Evolutionary conservation across 2,797 vertebrate genomes (phyloP).

Genomic region (Manis javanica): DNA sequence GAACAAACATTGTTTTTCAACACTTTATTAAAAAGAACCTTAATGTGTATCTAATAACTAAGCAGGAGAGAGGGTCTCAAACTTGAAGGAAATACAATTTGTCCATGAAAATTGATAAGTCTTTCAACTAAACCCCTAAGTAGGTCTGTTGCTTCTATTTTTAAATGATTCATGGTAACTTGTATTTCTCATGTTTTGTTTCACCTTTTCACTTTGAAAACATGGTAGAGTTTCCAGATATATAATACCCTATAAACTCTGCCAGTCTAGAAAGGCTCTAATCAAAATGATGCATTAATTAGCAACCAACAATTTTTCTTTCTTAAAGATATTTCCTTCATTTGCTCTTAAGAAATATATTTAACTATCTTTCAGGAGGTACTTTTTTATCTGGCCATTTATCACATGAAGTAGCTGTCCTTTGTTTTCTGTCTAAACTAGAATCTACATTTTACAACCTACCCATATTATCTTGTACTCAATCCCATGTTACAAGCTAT

Average conservation of each 20-base stretch:
- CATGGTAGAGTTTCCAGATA: neutral
- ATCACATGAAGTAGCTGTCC: neutral
- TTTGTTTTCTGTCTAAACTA: constrained; percentile 30
- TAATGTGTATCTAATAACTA: neutral
- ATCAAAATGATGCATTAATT: neutral
- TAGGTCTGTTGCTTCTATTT: neutral
- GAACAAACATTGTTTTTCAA: neutral
- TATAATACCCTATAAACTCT: neutral
- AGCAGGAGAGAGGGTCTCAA: neutral
- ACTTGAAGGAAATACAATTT: neutral
- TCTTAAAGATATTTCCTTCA: constrained; percentile 11
- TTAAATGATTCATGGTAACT: neutral
- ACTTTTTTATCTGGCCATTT: neutral
- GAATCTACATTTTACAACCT: neutral
- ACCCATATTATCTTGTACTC: neutral
- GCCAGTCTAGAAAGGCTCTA: neutral
- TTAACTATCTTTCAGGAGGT: neutral
- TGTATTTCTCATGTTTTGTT: constrained; percentile 26
- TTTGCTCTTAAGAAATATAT: neutral
- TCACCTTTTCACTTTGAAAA: constrained; percentile 47
- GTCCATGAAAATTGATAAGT: neutral
- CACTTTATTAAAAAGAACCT: neutral
- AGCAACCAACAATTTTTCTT: neutral
- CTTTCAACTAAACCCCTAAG: neutral
- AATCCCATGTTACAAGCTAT: neutral